Evolutionary conservation across 2,113 vertebrate species (phyloP).

Genomic region (Ceyx cyanopectus): DNA sequence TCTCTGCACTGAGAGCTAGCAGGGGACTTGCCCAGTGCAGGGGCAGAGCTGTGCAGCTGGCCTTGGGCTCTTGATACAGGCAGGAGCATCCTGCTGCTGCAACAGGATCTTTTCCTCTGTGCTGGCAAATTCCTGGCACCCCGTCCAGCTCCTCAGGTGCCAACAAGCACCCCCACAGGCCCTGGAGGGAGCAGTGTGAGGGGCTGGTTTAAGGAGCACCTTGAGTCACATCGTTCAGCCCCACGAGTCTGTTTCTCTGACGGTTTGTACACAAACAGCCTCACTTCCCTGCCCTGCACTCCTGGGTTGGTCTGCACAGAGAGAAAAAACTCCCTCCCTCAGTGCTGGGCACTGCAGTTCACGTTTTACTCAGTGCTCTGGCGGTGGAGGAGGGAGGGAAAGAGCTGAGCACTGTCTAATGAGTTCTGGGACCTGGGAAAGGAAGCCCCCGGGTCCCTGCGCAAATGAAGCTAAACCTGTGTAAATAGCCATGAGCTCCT

Average conservation of each 20-base stretch:
- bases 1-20: not conserved
- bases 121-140: no score
- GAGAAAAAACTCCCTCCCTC: rapidly evolving
- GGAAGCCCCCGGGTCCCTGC: not conserved
- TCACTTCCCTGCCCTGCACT: not conserved
- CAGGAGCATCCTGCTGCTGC: not conserved
- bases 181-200: not conserved
- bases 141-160: no score
- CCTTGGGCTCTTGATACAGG: not conserved
- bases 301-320: rapidly evolving
- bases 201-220: not conserved
- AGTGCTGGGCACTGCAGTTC: not conserved
- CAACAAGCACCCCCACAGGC: not conserved
- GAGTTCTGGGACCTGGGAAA: not conserved
- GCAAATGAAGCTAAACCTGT: rapidly evolving
- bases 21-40: rapidly evolving
- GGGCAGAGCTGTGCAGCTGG: not conserved
- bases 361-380: not conserved
- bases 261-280: not conserved
- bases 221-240: not conserved
- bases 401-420: rapidly evolving
- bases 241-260: not conserved
- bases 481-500: not conserved
- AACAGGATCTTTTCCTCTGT: not conserved
- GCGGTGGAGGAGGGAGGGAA: not conserved